Base-by-base conservation (phyloP, 2,797 vertebrate genomes). In the Oceanodroma leucorhoa region DNA sequence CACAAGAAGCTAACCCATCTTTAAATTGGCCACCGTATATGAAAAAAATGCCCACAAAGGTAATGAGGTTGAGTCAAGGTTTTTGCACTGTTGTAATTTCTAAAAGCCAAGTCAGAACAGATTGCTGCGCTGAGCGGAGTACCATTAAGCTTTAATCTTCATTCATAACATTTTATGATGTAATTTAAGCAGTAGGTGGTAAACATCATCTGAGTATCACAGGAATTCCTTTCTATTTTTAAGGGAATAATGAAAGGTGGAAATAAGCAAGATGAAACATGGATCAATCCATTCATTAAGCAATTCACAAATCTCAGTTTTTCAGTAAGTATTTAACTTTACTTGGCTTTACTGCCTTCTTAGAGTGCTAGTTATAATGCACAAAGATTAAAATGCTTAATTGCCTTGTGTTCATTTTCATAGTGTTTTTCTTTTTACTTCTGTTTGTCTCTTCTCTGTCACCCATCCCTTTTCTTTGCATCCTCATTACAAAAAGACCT, bases 221-320 rank as follows among this genome's bases (percentile, higher is more conserved):
- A 50, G 58, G 51, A 85, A 55, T 87, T 83, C 90, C 65, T 96
- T 95, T 96, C 92, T 97, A 14, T 97, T 88, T 97, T 98, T 94
- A 95, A 99, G 99, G 98, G 99, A 97, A 98, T 98, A 95, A 97
- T 98, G 97, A 99, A 99, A 98, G 98, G 98, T 95, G 98, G 98
- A 97, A 98, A 98, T 97, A 99, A 99, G 96, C 99, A 99, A 97
- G 99, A 99, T 45, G 99, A 99, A 88, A 85, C 98, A 23, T 99
- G 99, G 99, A 99, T 99, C 98, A 99, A 99, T 97, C 99, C 98
- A 67, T 98, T 99, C 95, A 98, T 99, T 93, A 99, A 99, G 97
- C 99, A 99, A 98, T 99, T 99, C 97, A 99, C 98, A 97, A 98
- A 97, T 97, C 98, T 99, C 98, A 98, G 97, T 97, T 99, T 99